Evolutionary conservation across 1,140 invertebrate species (phyloP).

Genomic region (Solenopsis fugax): DNA sequence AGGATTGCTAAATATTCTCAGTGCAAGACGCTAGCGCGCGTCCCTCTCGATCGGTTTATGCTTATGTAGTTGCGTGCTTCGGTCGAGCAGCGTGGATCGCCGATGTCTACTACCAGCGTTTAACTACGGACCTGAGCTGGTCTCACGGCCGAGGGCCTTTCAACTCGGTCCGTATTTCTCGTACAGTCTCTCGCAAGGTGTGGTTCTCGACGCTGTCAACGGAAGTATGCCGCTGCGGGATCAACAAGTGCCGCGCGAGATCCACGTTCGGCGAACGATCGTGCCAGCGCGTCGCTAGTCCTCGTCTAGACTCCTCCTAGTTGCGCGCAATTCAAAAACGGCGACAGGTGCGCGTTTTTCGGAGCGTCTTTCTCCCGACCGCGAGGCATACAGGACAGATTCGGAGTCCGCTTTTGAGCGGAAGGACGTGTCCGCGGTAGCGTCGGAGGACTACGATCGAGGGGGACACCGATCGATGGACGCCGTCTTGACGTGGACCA

Average conservation of each 20-base stretch:
- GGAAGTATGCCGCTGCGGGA: slow-evolving; percentile 74
- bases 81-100: slow-evolving; percentile 1
- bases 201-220: slow-evolving; percentile 76
- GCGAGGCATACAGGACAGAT: background rate
- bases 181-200: slow-evolving; percentile 80
- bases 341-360: background rate
- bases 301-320: background rate
- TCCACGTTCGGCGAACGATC: slow-evolving; percentile 67
- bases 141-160: slow-evolving; percentile 80
- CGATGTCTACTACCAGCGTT: background rate
- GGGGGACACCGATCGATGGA: background rate
- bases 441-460: background rate
- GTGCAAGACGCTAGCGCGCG: background rate
- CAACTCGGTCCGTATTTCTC: slow-evolving; percentile 77
- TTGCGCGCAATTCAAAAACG: background rate
- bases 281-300: slow-evolving; percentile 27
- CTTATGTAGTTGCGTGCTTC: background rate
- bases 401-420: background rate
- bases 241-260: slow-evolving; percentile 77
- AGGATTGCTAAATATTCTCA: background rate
- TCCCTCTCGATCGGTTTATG: background rate
- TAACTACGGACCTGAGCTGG: slow-evolving; percentile 74
- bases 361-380: background rate
- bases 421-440: slow-evolving; percentile 10
- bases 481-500: background rate